phyloP scores from a whole-genome alignment of 30 jellyfish, hydroid and myxozoan genomes.

The Aurelia aurita region DNA sequence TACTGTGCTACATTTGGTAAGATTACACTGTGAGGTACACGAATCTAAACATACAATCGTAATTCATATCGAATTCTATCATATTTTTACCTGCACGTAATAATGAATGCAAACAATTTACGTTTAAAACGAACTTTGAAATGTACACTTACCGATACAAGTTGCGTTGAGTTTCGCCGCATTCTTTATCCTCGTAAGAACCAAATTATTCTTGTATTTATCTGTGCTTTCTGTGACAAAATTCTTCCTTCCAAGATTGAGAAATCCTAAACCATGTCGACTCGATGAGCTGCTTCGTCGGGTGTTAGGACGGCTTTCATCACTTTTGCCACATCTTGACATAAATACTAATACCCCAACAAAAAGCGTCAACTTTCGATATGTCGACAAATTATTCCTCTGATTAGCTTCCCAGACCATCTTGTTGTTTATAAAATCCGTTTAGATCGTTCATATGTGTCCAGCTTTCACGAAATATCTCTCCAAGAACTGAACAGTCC shows the following conservation, averaged over 20 bases:
- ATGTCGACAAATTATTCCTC: background rate
- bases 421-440: background rate
- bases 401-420: background rate
- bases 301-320: constrained; percentile 1
- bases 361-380: background rate
- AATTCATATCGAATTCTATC: background rate
- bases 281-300: background rate
- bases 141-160: constrained; percentile 80
- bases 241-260: constrained; percentile 48
- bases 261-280: constrained; percentile 66
- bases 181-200: constrained; percentile 34
- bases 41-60: too few relatives aligned
- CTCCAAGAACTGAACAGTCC: background rate
- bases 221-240: constrained; percentile 44
- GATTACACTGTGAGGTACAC: too few relatives aligned
- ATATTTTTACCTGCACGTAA: background rate
- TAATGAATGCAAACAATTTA: background rate
- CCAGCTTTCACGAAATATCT: too few relatives aligned
- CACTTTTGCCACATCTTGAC: constrained; percentile 11
- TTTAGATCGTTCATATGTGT: too few relatives aligned
- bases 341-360: background rate
- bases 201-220: constrained; percentile 62
- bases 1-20: too few relatives aligned
- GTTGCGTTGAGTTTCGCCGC: constrained; percentile 83
- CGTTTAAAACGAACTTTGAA: too few relatives aligned